Evolutionary conservation across 2,797 vertebrate genomes (phyloP).

Genomic region (Artibeus jamaicensis): DNA sequence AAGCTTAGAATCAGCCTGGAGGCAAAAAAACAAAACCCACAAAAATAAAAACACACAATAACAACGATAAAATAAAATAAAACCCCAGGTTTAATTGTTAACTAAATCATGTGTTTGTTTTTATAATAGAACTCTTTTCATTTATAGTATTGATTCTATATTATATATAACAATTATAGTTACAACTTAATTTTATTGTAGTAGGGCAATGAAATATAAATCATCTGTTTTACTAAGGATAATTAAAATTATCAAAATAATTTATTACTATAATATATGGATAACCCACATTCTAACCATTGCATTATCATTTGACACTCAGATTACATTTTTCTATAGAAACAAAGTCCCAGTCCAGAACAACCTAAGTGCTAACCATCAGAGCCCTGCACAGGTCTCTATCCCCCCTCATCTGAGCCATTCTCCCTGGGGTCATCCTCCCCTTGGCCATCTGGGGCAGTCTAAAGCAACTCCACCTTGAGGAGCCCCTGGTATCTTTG

Average conservation of each 20-base stretch:
- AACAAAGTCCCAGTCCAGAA: not conserved
- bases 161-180: constrained; percentile 62
- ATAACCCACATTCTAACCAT: not conserved
- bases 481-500: not conserved
- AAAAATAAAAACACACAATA: too few relatives aligned
- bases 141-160: constrained; percentile 42
- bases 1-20: not conserved
- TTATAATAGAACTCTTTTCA: constrained; percentile 50
- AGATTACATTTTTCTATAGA: constrained; percentile 23
- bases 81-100: constrained; percentile 29
- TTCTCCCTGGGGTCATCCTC: not conserved
- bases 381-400: not conserved
- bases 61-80: not conserved
- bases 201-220: constrained; percentile 67
- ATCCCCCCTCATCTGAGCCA: not conserved
- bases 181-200: constrained; percentile 67
- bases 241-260: constrained; percentile 75
- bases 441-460: not conserved
- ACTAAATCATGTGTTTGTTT: constrained; percentile 61
- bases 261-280: constrained; percentile 63
- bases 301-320: constrained; percentile 45
- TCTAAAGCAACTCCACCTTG: not conserved
- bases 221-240: constrained; percentile 63
- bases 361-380: not conserved
- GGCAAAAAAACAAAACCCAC: not conserved